Percentiles rank a stretch among this genome's conserved stretches.
These are phyloP conservation scores for Cyclophora punctaria DNA, from an alignment of 2,888 invertebrate genomes.

Conservation along the genomic window DNA sequence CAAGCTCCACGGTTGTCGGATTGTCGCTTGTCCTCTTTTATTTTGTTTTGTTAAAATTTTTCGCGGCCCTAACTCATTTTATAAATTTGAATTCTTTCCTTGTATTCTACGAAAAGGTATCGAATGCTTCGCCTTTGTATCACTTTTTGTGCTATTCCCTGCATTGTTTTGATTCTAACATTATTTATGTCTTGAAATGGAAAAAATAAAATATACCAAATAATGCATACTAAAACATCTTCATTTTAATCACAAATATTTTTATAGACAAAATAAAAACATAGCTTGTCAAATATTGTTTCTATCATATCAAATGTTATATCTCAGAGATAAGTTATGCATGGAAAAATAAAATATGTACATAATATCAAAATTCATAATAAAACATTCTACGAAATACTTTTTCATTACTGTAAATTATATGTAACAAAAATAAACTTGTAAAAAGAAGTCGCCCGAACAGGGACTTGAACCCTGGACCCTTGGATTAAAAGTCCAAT, in stretches of 20 bases:
- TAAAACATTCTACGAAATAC: no score
- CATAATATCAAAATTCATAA: no score
- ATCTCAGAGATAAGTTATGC: no score
- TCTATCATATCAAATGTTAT: no score
- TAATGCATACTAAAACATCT: no score
- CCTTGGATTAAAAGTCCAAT: slow-evolving; percentile 86
- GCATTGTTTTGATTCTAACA: slow-evolving; percentile 54
- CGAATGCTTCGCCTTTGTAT: slow-evolving; percentile 72
- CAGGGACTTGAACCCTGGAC: slow-evolving; percentile 87
- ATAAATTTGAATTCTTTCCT: slow-evolving; percentile 68
- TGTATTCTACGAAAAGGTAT: slow-evolving; percentile 72
- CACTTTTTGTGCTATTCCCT: slow-evolving; percentile 65
- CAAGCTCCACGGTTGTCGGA: slow-evolving; percentile 27
- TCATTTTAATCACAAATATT: no score
- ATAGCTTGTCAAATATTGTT: no score
- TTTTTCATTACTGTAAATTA: no score
- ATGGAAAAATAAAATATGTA: no score
- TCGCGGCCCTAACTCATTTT: slow-evolving; percentile 53
- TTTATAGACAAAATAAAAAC: no score
- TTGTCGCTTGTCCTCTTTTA: slow-evolving; percentile 45
- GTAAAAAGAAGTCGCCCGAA: slow-evolving; percentile 70
- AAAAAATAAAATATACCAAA: slow-evolving; percentile 33
- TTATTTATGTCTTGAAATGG: slow-evolving; percentile 57
- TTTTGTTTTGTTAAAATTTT: slow-evolving; percentile 57
- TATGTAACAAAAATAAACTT: no score